phyloP scores from a whole-genome alignment of 2,797 vertebrate genomes.

The Serranus cabrilla region DNA sequence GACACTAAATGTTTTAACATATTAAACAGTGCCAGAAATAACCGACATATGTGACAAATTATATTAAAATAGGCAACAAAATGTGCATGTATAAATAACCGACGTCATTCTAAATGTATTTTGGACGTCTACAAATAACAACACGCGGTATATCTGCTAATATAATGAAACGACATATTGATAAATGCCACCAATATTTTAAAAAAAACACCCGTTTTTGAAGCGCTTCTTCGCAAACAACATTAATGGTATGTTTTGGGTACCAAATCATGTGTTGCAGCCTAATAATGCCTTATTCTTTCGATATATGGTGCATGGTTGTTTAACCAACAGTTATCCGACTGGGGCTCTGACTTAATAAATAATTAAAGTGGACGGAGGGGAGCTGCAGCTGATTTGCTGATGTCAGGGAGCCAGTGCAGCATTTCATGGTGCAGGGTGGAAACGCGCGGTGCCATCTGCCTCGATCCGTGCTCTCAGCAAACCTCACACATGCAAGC shows the following conservation, averaged over 20 bases:
- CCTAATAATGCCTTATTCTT: neutral
- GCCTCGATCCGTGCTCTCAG: conserved; percentile 55
- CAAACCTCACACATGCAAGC: conserved; percentile 76
- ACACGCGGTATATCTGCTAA: neutral
- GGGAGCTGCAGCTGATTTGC: conserved; percentile 87
- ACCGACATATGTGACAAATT: neutral
- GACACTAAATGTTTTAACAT: neutral
- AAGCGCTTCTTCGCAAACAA: neutral
- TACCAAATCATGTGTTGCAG: neutral
- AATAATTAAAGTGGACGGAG: conserved; percentile 85
- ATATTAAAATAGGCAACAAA: neutral
- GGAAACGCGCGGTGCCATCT: conserved; percentile 72
- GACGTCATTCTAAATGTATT: neutral
- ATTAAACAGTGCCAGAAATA: neutral
- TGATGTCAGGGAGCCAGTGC: conserved; percentile 93
- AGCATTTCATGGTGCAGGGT: conserved; percentile 89
- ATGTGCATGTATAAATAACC: neutral
- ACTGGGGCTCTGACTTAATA: conserved; percentile 73
- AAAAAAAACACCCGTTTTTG: neutral
- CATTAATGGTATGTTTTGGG: neutral
- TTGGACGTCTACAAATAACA: neutral
- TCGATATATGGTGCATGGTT: conserved; percentile 21
- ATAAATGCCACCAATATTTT: neutral
- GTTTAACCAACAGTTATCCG: conserved; percentile 71
- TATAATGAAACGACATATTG: neutral